Base-by-base conservation (phyloP, 2,888 invertebrate genomes). In the Scrobipalpa costella region DNA sequence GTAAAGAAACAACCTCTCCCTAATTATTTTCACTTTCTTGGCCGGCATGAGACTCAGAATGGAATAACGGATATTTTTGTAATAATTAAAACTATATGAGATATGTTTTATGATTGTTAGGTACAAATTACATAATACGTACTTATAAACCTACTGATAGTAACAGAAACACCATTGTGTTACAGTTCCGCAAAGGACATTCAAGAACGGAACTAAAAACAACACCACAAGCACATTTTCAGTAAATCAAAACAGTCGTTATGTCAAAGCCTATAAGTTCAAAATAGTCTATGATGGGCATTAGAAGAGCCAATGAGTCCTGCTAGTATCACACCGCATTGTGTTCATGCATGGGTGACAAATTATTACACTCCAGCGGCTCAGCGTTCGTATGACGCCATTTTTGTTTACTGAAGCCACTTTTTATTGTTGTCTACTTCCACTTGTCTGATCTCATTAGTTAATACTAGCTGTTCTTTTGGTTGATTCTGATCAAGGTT, bases 281-380 rank as follows among this genome's bases (percentile, higher is more conserved):
- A 63, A 57, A 68, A 55, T 68, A 61, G 68, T 57, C 64, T 27
- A 33, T 36, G 27, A 33, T 27, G 34, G 33, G n/a, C 27, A 63
- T 27, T 27, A 69, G 65, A 34, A 17, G 6, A 19, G 36, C 17
- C 21, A 58, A 19, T 27, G 40, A 52, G 49, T 27, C n/a, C 67
- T 66, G 66, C 57, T 63, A 63, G 63, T 69, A 65, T 68, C 69
- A 63, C 72, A 72, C 74, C 71, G 68, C 79, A 80, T 79, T 78
- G 81, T 83, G 78, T 79, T 82, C 81, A 83, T 75, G 85, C 79
- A 77, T 80, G 80, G 81, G 73, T 75, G 83, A 80, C 78, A 78
- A n/a, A 72, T 76, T 73, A 71, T 71, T 67, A 72, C 73, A 34
- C 44, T 13, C 17, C 13, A 44, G 33, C 47, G 65, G 67, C 66